These are phyloP conservation scores for Heteromormyrus szaboi DNA, from an alignment of 2,797 vertebrate genomes.

Conservation along the genomic window DNA sequence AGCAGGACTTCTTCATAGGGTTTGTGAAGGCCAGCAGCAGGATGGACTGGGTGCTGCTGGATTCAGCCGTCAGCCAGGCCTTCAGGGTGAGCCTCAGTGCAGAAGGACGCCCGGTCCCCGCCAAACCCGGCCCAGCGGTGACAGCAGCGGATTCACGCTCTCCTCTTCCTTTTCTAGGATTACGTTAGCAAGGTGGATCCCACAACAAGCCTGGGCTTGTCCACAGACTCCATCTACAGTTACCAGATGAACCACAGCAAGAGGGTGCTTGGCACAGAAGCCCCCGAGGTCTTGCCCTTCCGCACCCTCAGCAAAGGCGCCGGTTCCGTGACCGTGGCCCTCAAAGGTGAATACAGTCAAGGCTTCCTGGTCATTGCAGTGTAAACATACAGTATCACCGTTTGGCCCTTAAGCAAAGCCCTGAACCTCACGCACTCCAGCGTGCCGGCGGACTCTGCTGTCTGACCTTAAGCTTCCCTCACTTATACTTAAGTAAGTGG, in stretches of 20 bases:
- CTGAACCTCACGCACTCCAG: neutral
- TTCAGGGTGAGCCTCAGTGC: conserved; percentile 73
- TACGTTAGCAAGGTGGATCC: conserved; percentile 91
- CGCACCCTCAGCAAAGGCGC: conserved; percentile 75
- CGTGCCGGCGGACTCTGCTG: neutral
- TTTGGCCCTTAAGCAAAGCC: neutral
- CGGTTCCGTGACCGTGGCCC: conserved; percentile 66
- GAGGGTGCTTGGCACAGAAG: conserved; percentile 75
- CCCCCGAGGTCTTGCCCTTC: conserved; percentile 77
- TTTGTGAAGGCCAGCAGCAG: conserved; percentile 81
- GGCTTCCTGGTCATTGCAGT: neutral
- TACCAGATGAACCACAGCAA: conserved; percentile 88
- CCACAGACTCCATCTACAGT: conserved; percentile 84
- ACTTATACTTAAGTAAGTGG: neutral
- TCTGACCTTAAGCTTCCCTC: neutral
- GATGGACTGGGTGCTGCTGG: conserved; percentile 87
- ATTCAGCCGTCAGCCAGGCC: conserved; percentile 83
- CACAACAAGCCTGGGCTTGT: conserved; percentile 81
- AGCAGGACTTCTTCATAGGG: conserved; percentile 89
- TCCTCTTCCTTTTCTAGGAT: conserved; percentile 59
- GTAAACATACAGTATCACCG: neutral
- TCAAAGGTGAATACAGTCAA: conserved; percentile 74
- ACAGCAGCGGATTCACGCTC: neutral
- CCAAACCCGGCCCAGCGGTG: neutral
- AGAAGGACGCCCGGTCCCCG: too few species aligned